Evolutionary conservation across 2,113 vertebrate species (phyloP).

Genomic region (Silurus glanis): DNA sequence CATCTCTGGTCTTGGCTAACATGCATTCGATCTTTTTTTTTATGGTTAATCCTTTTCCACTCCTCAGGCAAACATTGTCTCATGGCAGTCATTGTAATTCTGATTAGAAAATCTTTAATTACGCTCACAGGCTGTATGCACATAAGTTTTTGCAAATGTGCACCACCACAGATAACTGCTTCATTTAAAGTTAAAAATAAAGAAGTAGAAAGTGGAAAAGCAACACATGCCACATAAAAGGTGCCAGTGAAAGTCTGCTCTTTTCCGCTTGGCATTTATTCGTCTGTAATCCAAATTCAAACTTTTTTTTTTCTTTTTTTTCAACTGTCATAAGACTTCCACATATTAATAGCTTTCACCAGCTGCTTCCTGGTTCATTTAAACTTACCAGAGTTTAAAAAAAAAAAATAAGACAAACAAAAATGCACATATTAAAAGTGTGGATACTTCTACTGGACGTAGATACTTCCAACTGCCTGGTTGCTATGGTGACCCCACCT

Average conservation of each 20-base stretch:
- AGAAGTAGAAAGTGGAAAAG: background rate
- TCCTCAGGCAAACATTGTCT: background rate
- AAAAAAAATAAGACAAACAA: background rate
- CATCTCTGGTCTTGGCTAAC: background rate
- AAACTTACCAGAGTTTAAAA: conserved; percentile 38
- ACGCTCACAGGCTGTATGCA: background rate
- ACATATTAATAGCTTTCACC: conserved; percentile 38
- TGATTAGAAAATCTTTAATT: conserved; percentile 21
- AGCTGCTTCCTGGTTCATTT: conserved; percentile 56
- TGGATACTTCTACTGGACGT: no score
- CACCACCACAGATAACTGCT: background rate
- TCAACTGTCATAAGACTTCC: conserved; percentile 49
- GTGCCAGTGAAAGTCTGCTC: background rate
- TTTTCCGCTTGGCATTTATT: background rate
- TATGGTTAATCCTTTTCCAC: background rate
- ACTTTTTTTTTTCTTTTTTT: background rate
- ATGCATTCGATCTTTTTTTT: background rate
- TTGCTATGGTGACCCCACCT: background rate
- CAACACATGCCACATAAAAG: background rate
- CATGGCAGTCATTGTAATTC: background rate
- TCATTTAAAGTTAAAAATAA: conserved; percentile 7
- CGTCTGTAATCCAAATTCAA: background rate
- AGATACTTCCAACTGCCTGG: background rate
- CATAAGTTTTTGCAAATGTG: background rate
- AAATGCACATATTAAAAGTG: no score